Percentiles rank a stretch among this genome's conserved stretches.
phyloP scores from a whole-genome alignment of 53 echinoderm and acorn worm species.

The Echinometra lucunter region DNA sequence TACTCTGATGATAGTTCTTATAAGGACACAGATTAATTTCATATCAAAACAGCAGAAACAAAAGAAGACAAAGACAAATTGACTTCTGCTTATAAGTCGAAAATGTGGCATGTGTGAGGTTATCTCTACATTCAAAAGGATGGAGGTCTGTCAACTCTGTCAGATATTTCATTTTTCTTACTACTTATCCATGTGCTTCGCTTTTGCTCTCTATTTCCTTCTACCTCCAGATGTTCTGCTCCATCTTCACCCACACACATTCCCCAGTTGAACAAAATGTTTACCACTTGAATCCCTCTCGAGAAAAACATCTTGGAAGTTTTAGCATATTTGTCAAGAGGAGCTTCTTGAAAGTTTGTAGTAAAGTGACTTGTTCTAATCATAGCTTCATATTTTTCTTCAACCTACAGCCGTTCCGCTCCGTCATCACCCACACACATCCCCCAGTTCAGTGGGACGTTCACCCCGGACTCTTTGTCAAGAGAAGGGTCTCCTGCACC shows the following conservation, averaged over 20 bases:
- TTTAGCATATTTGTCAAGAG: no score
- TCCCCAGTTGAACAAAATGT: constrained; percentile 87
- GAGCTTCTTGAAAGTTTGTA: not conserved
- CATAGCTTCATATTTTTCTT: not conserved
- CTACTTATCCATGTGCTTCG: no score
- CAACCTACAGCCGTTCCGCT: constrained; percentile 78
- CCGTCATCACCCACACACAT: constrained; percentile 93
- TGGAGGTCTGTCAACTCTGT: no score
- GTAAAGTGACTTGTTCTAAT: not conserved
- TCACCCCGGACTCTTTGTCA: constrained; percentile 93
- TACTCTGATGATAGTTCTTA: no score
- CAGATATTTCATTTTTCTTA: no score
- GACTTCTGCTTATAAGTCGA: no score
- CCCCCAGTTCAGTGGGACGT: constrained; percentile 89
- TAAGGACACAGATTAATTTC: no score
- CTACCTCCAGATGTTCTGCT: constrained; percentile 79
- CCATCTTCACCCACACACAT: constrained; percentile 93
- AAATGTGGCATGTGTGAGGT: no score
- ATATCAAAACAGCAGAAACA: no score
- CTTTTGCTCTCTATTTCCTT: no score
- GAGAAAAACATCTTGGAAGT: constrained; percentile 89
- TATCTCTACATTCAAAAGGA: no score
- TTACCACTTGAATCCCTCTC: constrained; percentile 94
- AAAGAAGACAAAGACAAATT: no score
- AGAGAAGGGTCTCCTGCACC: constrained; percentile 95